phyloP scores from a whole-genome alignment of 1,140 invertebrate species.

The Brachionus angularis region DNA sequence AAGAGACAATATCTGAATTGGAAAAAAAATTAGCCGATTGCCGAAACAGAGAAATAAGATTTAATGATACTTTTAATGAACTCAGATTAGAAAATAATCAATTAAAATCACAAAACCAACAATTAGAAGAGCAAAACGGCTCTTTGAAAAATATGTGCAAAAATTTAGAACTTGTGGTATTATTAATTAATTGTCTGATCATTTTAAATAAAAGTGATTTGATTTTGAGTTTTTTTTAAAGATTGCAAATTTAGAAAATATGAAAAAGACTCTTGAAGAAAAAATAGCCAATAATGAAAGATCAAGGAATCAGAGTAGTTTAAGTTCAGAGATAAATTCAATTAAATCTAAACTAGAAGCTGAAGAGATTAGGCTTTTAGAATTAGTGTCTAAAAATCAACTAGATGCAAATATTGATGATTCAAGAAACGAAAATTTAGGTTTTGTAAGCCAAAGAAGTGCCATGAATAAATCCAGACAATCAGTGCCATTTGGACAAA shows the following conservation, averaged over 20 bases:
- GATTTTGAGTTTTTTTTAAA: neutral
- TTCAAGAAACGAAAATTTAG: neutral
- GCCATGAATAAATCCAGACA: neutral
- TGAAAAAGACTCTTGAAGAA: constrained; percentile 23
- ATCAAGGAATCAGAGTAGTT: neutral
- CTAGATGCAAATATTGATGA: neutral
- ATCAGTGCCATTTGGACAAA: neutral
- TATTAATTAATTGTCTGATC: too few species aligned
- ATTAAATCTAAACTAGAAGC: constrained; percentile 26
- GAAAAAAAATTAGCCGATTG: constrained; percentile 19
- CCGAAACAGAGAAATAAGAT: neutral
- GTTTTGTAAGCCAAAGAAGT: neutral
- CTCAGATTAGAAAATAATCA: constrained; percentile 13
- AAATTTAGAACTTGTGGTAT: constrained; percentile 6
- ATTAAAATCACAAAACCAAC: neutral
- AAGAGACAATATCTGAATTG: constrained; percentile 14
- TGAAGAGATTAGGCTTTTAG: neutral
- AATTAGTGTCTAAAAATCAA: neutral
- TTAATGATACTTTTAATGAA: neutral
- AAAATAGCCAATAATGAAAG: neutral
- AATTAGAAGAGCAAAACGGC: constrained; percentile 13
- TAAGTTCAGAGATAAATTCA: constrained; percentile 11
- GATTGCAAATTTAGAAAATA: constrained; percentile 11
- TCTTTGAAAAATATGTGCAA: constrained; percentile 29
- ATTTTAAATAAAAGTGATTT: neutral